Evolutionary conservation across 1,140 invertebrate genomes (phyloP).

Genomic region (Augochlora pura): DNA sequence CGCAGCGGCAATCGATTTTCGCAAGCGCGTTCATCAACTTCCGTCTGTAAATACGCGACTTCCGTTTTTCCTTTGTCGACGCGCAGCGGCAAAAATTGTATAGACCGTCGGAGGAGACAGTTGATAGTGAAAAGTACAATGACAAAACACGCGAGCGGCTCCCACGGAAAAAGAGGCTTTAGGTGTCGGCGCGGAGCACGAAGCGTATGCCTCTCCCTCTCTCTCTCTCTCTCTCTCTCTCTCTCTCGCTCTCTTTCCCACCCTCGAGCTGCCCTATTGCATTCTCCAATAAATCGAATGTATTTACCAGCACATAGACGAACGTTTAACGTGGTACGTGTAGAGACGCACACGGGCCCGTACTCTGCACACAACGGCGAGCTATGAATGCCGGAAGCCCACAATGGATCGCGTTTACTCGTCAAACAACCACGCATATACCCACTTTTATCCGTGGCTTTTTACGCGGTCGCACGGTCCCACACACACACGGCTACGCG

Average conservation of each 20-base stretch:
- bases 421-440: constrained; percentile 58
- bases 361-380: background rate
- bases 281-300: constrained; percentile 66
- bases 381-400: constrained; percentile 34
- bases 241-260: no score
- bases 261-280: constrained; percentile 29
- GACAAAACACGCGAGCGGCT: constrained; percentile 52
- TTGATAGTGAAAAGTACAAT: constrained; percentile 51
- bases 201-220: constrained; percentile 54
- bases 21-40: no score
- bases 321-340: background rate
- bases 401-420: constrained; percentile 63
- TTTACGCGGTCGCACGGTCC: constrained; percentile 25
- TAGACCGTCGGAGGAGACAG: constrained; percentile 6
- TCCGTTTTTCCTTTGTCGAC: background rate
- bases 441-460: constrained; percentile 60
- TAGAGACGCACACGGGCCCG: background rate
- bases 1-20: no score
- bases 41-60: background rate
- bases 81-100: no score
- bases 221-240: no score
- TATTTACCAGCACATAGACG: constrained; percentile 53
- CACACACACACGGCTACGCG: background rate
- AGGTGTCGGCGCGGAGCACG: constrained; percentile 51
- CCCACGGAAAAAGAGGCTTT: constrained; percentile 59